A percentile compares a stretch with the other conserved stretches of the same genome.
Conservation (phyloP, 2,888 invertebrate species). For the Cryptocephalus primarius region DNA sequence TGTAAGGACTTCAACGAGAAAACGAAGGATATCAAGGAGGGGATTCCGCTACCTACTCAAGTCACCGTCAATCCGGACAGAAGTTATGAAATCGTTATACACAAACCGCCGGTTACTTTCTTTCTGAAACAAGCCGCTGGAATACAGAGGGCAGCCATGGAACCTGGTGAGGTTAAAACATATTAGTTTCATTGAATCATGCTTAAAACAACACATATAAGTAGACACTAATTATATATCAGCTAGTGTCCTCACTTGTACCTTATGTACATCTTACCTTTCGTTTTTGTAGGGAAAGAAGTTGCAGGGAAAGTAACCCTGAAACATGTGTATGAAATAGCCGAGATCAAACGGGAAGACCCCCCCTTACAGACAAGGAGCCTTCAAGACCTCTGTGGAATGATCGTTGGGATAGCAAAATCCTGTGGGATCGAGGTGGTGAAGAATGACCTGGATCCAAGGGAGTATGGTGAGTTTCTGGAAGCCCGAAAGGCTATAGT, state of each 20-base stretch:
- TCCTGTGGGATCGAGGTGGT: constrained; percentile 82
- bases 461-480: constrained; percentile 74
- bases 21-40: constrained; percentile 80
- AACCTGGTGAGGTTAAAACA: constrained; percentile 34
- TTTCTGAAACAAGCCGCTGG: constrained; percentile 94
- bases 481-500: constrained; percentile 59
- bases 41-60: constrained; percentile 77
- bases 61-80: constrained; percentile 79
- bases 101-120: constrained; percentile 80
- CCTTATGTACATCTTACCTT: too few species aligned
- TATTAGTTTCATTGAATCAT: constrained; percentile 1
- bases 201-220: too few species aligned
- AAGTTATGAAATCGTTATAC: constrained; percentile 67
- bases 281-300: constrained; percentile 50
- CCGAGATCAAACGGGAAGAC: constrained; percentile 87
- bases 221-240: too few species aligned
- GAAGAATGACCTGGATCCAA: constrained; percentile 56
- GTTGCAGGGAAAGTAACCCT: constrained; percentile 79
- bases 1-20: constrained; percentile 95
- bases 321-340: constrained; percentile 97
- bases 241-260: too few species aligned
- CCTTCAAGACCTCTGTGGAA: constrained; percentile 64
- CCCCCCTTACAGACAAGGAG: constrained; percentile 53
- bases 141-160: constrained; percentile 69
- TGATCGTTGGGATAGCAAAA: constrained; percentile 67